A percentile compares a stretch with the other conserved stretches of the same genome.
Evolutionary conservation across 2,113 vertebrate species (phyloP).

Genomic region (Apistogramma diplotaenia): DNA sequence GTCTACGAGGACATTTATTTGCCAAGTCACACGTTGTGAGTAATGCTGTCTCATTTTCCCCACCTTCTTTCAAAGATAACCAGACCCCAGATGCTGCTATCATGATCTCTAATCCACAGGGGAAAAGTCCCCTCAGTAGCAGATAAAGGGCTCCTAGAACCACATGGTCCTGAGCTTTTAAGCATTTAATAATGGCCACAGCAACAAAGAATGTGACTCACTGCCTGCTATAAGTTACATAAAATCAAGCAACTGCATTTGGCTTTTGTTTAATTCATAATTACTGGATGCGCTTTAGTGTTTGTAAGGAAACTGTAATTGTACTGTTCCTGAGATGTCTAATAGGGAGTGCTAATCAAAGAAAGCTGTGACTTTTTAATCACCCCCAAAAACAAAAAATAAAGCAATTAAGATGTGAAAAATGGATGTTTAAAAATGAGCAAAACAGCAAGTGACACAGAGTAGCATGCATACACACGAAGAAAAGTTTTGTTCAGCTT

Average conservation of each 20-base stretch:
- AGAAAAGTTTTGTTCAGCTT: neutral
- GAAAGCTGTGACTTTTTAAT: constrained; percentile 47
- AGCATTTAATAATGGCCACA: constrained; percentile 42
- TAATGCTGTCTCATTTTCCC: neutral
- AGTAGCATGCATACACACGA: neutral
- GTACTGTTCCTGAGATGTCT: constrained; percentile 19
- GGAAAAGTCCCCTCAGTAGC: constrained; percentile 48
- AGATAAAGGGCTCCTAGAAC: constrained; percentile 34
- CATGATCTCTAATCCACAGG: constrained; percentile 56
- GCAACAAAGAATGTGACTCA: constrained; percentile 50
- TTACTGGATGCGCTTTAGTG: neutral
- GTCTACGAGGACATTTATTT: neutral
- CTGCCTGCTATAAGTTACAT: constrained; percentile 9
- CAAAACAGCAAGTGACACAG: constrained; percentile 13
- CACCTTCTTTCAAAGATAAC: constrained; percentile 9
- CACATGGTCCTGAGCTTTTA: constrained; percentile 63
- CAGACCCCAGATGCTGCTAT: constrained; percentile 61
- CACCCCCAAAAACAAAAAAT: constrained; percentile 30
- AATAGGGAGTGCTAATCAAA: constrained; percentile 18
- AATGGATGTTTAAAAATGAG: constrained; percentile 21
- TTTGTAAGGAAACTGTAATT: constrained; percentile 33
- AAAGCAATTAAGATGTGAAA: constrained; percentile 13
- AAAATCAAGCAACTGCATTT: constrained; percentile 28
- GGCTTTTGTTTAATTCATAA: constrained; percentile 28
- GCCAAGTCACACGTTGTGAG: neutral